These are phyloP conservation scores for Cerastis leucographa DNA, from an alignment of 2,888 invertebrate genomes.

Conservation along the genomic window DNA sequence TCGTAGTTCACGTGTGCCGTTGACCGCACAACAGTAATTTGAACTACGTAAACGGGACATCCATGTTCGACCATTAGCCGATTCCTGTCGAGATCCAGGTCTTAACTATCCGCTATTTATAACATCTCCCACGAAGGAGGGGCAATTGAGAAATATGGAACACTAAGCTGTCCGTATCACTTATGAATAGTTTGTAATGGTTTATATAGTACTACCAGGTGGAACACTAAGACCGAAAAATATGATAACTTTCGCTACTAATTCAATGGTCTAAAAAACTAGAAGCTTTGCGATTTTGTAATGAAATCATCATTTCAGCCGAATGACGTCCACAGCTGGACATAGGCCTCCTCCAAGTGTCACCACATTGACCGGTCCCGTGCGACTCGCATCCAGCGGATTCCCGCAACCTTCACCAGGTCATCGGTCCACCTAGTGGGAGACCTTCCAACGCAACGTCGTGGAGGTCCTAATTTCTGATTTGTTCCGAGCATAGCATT, in stretches of 20 bases:
- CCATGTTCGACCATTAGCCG: slow-evolving; percentile 38
- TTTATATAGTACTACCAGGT: slow-evolving; percentile 7
- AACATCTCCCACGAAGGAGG: slow-evolving; percentile 36
- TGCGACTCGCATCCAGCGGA: no score
- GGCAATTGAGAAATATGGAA: slow-evolving; percentile 58
- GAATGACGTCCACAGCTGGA: no score
- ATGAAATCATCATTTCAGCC: background rate
- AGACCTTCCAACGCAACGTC: no score
- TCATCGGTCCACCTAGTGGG: no score
- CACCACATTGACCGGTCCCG: no score
- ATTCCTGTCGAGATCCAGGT: slow-evolving; percentile 34
- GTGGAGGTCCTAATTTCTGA: no score
- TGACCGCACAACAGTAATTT: slow-evolving; percentile 9
- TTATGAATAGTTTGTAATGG: slow-evolving; percentile 28
- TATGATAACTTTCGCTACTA: background rate
- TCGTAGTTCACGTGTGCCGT: background rate
- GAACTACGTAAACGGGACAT: slow-evolving; percentile 39
- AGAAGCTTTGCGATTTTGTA: background rate
- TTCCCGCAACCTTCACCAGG: no score
- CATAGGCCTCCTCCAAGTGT: no score
- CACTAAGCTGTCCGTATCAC: slow-evolving; percentile 12
- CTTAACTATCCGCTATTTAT: slow-evolving; percentile 45
- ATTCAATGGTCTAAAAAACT: background rate
- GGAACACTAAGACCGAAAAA: background rate
- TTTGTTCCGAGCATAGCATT: no score